Percentiles rank a stretch among this genome's conserved stretches.
These are phyloP conservation scores for Diorhabda carinulata DNA, from an alignment of 1,140 invertebrate genomes.

Conservation along the genomic window DNA sequence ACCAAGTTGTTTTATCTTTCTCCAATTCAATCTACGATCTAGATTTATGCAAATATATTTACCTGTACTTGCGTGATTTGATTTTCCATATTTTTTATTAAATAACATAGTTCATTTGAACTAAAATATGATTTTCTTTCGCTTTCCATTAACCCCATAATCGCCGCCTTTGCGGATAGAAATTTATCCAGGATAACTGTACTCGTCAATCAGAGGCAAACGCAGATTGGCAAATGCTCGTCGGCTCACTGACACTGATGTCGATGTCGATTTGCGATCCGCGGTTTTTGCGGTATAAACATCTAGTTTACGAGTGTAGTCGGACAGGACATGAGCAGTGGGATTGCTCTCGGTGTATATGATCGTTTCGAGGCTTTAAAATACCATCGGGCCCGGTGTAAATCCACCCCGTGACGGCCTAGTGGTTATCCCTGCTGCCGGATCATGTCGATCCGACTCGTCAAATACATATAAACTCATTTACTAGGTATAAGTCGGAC, in stretches of 20 bases:
- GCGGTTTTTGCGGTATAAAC: slow-evolving; percentile 52
- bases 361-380: slow-evolving; percentile 23
- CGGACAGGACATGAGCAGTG: slow-evolving; percentile 26
- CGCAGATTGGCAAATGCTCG: slow-evolving; percentile 46
- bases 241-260: slow-evolving; percentile 40
- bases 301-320: slow-evolving; percentile 48
- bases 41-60: no score
- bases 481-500: slow-evolving; percentile 8
- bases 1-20: no score
- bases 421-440: slow-evolving; percentile 15
- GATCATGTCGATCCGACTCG: slow-evolving; percentile 15
- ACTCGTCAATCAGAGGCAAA: slow-evolving; percentile 46
- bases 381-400: slow-evolving; percentile 21
- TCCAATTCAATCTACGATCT: no score
- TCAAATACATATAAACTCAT: slow-evolving; percentile 21
- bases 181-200: slow-evolving; percentile 28
- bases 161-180: neutral
- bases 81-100: no score
- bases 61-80: no score
- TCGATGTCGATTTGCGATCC: slow-evolving; percentile 49
- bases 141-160: neutral
- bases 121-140: no score
- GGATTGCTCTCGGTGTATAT: slow-evolving; percentile 24
- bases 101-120: no score
- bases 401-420: slow-evolving; percentile 20